Evolutionary conservation across 2,113 vertebrate species (phyloP).

Genomic region (Erythrolamprus reginae): DNA sequence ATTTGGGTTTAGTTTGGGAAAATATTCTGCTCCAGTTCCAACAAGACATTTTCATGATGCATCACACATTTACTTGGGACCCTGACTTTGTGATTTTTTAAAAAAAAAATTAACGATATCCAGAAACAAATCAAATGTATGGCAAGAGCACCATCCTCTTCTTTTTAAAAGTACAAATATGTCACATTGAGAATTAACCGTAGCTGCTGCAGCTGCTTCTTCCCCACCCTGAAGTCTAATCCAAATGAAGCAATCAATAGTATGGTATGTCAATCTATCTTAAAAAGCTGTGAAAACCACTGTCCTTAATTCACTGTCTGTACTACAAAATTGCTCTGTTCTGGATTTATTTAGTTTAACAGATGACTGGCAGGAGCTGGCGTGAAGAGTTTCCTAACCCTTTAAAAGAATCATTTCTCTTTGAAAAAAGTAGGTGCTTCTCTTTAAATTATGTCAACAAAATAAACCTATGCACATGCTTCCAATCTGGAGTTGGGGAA

Average conservation of each 20-base stretch:
- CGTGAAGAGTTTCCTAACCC: not conserved
- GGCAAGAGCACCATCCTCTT: conserved; percentile 5
- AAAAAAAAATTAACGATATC: not conserved
- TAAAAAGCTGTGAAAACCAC: conserved; percentile 1
- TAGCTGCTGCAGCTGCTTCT: not conserved
- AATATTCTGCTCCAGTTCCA: not conserved
- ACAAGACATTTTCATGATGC: not conserved
- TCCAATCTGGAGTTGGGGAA: not conserved
- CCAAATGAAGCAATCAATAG: not conserved
- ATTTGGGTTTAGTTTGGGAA: not conserved
- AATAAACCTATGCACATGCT: not conserved
- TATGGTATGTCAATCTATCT: conserved; percentile 10
- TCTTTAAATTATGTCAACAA: not conserved
- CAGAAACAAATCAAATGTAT: conserved; percentile 7
- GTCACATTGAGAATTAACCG: not conserved
- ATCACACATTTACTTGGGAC: not conserved
- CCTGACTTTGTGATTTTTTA: not conserved
- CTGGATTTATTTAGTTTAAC: not conserved
- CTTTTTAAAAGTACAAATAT: conserved; percentile 7
- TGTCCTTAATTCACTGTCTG: conserved; percentile 12
- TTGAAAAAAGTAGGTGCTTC: not conserved
- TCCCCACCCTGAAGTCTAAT: not conserved
- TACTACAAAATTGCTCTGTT: not conserved
- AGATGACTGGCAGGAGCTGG: not conserved
- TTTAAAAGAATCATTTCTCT: not conserved